Evolutionary conservation across 2,113 vertebrate species (phyloP).

Genomic region (Alectura lathami): DNA sequence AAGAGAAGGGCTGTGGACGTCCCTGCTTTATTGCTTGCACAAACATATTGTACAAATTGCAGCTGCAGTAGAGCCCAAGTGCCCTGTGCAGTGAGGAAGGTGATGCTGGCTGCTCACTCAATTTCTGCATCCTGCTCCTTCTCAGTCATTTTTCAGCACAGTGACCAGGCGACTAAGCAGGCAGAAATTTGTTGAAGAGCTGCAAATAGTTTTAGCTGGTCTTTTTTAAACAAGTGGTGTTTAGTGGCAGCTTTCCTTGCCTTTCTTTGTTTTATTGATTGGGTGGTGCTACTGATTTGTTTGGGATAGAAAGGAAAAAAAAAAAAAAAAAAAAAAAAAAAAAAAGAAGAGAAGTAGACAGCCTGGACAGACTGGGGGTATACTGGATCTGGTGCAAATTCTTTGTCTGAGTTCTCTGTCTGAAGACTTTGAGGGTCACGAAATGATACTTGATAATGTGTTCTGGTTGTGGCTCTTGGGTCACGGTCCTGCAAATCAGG

Average conservation of each 20-base stretch:
- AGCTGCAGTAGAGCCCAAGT: not conserved
- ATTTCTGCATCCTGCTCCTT: not conserved
- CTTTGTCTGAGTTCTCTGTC: not conserved
- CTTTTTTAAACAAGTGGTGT: not conserved
- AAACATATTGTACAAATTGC: not conserved
- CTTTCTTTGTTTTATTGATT: not conserved
- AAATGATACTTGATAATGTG: not conserved
- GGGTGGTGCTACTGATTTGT: not conserved
- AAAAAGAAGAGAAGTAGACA: not conserved
- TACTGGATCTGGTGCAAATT: not conserved
- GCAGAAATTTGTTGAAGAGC: not conserved
- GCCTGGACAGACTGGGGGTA: not conserved
- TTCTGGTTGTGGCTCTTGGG: not conserved
- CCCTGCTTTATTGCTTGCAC: not conserved
- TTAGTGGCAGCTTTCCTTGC: not conserved
- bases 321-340: not conserved
- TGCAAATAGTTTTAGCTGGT: conserved; percentile 17
- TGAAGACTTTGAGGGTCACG: not conserved
- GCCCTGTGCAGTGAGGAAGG: not conserved
- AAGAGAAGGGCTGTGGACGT: not conserved
- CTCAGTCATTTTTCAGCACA: not conserved
- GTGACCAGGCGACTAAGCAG: not conserved
- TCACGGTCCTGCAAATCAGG: not conserved
- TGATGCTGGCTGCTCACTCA: not conserved
- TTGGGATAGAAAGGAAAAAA: not conserved